phyloP scores from a whole-genome alignment of 2,888 invertebrate genomes.

The Asteroscopus sphinx region DNA sequence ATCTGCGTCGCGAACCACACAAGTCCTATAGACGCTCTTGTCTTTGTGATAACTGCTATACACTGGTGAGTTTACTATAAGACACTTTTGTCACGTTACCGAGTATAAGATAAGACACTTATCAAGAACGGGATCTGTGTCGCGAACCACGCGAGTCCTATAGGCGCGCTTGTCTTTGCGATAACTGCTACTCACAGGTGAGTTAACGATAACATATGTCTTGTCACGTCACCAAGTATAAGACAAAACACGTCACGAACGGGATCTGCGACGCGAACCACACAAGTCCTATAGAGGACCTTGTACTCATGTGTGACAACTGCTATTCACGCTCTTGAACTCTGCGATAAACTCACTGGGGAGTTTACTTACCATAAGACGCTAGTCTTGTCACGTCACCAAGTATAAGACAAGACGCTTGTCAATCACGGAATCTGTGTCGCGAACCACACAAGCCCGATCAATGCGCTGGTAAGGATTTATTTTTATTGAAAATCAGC shows the following conservation, averaged over 20 bases:
- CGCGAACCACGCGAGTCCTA: no score
- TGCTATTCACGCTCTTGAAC: no score
- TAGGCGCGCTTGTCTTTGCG: constrained; percentile 98
- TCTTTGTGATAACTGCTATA: no score
- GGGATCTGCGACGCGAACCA: constrained; percentile 99
- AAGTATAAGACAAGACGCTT: constrained; percentile 97
- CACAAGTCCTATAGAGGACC: constrained; percentile 99
- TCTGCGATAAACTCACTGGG: no score
- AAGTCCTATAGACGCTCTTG: no score
- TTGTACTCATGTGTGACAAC: constrained; percentile 98
- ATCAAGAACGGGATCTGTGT: no score
- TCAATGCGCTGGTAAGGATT: constrained; percentile 98
- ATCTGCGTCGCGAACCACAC: no score
- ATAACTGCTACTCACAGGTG: constrained; percentile 99
- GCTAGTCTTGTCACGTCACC: constrained; percentile 91
- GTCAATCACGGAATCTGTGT: constrained; percentile 97
- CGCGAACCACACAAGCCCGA: constrained; percentile 99
- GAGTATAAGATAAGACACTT: no score
- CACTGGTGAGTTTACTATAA: no score
- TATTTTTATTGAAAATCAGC: no score
- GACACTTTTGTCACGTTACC: no score
- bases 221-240: constrained; percentile 96
- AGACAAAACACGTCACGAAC: constrained; percentile 92
- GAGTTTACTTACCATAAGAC: constrained; percentile 81
- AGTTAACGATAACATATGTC: constrained; percentile 93